These are phyloP conservation scores for Colaptes auratus DNA, from an alignment of 2,113 vertebrate species.

Conservation along the genomic window DNA sequence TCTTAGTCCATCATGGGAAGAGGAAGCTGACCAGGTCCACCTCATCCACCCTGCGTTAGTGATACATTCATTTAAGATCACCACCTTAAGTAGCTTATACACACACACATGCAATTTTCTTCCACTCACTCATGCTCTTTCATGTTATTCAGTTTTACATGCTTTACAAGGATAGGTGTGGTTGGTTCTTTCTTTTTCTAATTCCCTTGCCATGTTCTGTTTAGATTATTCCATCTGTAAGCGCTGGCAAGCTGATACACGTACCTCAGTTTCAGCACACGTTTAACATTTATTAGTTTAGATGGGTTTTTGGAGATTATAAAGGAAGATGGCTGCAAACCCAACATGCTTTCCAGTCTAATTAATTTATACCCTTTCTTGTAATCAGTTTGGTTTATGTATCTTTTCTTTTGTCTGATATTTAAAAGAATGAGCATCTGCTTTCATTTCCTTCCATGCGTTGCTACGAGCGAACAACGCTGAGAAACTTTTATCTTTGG, in stretches of 20 bases:
- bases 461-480: background rate
- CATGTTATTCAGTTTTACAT: slow-evolving; percentile 37
- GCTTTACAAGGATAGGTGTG: slow-evolving; percentile 41
- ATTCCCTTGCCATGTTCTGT: slow-evolving; percentile 33
- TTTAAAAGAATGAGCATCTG: background rate
- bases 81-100: slow-evolving; percentile 43
- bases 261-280: slow-evolving; percentile 1
- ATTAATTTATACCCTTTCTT: slow-evolving; percentile 29
- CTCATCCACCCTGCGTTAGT: background rate
- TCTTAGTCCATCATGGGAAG: slow-evolving; percentile 21
- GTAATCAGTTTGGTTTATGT: slow-evolving; percentile 14
- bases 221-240: slow-evolving; percentile 40
- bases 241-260: background rate
- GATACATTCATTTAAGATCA: slow-evolving; percentile 41
- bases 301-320: slow-evolving; percentile 28
- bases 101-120: slow-evolving; percentile 30
- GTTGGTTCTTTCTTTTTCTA: slow-evolving; percentile 48
- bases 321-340: slow-evolving; percentile 7
- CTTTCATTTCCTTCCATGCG: background rate
- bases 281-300: slow-evolving; percentile 28
- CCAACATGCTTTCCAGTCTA: background rate
- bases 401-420: slow-evolving; percentile 11
- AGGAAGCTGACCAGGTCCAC: slow-evolving; percentile 48
- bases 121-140: slow-evolving; percentile 41
- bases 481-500: background rate